A percentile compares a stretch with the other conserved stretches of the same genome.
phyloP scores from a whole-genome alignment of 2,888 invertebrate species.

The Phalera bucephala region DNA sequence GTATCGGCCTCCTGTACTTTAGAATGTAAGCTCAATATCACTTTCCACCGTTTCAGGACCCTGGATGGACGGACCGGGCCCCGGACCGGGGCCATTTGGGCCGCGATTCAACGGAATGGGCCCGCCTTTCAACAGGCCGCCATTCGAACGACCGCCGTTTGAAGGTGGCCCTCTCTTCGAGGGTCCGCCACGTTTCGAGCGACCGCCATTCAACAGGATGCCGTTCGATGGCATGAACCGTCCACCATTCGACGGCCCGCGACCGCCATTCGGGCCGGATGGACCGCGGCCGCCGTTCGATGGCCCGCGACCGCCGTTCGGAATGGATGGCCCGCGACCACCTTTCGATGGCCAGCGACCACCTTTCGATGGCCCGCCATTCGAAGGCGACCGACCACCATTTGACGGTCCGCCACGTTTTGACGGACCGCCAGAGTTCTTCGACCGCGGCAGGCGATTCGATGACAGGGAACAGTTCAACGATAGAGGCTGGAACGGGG shows the following conservation, averaged over 20 bases:
- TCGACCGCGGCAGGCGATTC: conserved; percentile 67
- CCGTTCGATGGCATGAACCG: conserved; percentile 48
- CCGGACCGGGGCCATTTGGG: conserved; percentile 55
- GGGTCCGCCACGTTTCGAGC: conserved; percentile 48
- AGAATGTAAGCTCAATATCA: conserved; percentile 5
- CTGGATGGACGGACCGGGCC: conserved; percentile 71
- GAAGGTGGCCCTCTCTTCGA: conserved; percentile 50
- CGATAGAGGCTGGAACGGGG: conserved; percentile 65
- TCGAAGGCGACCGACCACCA: conserved; percentile 47
- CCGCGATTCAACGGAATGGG: conserved; percentile 75
- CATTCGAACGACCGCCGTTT: conserved; percentile 58
- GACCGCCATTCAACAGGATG: conserved; percentile 52
- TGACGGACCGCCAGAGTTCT: conserved; percentile 65
- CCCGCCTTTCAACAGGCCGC: conserved; percentile 49
- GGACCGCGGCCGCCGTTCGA: conserved; percentile 47
- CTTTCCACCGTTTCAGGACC: conserved; percentile 53
- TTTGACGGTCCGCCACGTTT: conserved; percentile 35
- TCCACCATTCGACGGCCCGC: conserved; percentile 44
- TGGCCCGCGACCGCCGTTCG: conserved; percentile 48
- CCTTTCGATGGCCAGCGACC: conserved; percentile 46
- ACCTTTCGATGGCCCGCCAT: conserved; percentile 52
- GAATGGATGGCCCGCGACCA: conserved; percentile 43
- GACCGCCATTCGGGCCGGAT: conserved; percentile 54
- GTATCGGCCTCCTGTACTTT: conserved; percentile 9
- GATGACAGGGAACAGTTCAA: conserved; percentile 66